Evolutionary conservation across 1,140 invertebrate genomes (phyloP).

Genomic region (Rhopalosiphum maidis): DNA sequence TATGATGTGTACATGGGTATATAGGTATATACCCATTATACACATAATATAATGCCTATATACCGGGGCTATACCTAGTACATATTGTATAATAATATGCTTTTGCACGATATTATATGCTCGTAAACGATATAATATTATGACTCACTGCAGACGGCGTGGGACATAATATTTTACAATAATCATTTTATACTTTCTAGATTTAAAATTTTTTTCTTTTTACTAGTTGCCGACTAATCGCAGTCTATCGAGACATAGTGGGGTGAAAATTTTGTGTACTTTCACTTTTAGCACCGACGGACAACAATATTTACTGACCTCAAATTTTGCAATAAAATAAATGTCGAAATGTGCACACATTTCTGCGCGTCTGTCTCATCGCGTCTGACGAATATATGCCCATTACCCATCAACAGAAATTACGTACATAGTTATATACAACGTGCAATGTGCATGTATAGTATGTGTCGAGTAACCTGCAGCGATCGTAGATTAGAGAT

Average conservation of each 20-base stretch:
- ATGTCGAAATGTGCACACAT: not conserved
- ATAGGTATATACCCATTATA: too few relatives aligned
- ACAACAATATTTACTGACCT: not conserved
- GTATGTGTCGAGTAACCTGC: not conserved
- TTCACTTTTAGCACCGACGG: not conserved
- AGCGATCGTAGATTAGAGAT: not conserved
- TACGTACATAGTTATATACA: not conserved
- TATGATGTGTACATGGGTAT: not conserved
- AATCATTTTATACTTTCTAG: conserved; percentile 13
- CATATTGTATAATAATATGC: too few relatives aligned
- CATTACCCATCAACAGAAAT: not conserved
- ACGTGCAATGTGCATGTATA: not conserved
- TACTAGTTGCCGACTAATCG: not conserved
- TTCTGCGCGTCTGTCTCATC: not conserved
- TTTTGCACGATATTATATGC: not conserved
- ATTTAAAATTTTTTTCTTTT: not conserved
- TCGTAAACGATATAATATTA: not conserved
- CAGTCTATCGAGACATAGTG: not conserved
- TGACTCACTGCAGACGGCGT: not conserved
- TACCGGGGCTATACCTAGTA: too few relatives aligned
- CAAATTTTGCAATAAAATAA: not conserved
- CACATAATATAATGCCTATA: too few relatives aligned
- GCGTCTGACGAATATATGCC: not conserved
- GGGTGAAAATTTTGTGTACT: not conserved
- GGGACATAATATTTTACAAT: conserved; percentile 6